Evolutionary conservation across 1,140 invertebrate genomes (phyloP).

Genomic region (Aporrectodea caliginosa): DNA sequence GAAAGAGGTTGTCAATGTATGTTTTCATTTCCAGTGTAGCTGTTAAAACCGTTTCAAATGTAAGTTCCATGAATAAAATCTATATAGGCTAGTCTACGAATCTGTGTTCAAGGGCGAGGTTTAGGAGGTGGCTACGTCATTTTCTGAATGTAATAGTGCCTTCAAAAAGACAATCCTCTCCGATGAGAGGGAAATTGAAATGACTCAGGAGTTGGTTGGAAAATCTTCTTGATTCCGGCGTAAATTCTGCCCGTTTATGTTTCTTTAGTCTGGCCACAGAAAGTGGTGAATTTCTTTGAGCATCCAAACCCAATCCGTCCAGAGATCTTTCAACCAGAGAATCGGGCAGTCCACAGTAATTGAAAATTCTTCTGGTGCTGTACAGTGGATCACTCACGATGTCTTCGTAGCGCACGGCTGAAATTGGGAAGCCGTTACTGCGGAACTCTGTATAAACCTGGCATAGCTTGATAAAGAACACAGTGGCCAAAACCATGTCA

Average conservation of each 20-base stretch:
- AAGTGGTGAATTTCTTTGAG: background rate
- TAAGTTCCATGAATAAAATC: no score
- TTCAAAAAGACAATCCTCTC: background rate
- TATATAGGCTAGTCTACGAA: no score
- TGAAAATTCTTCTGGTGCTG: background rate
- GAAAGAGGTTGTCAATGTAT: no score
- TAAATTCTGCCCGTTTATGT: background rate
- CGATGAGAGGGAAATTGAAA: background rate
- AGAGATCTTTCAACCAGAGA: background rate
- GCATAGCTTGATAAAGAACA: background rate
- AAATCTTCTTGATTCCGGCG: background rate
- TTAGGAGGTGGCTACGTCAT: no score
- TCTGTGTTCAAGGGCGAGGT: no score
- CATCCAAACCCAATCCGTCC: background rate
- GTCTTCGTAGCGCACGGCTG: background rate
- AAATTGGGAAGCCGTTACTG: background rate
- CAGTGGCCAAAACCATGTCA: background rate
- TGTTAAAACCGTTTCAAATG: no score
- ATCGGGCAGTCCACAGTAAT: background rate
- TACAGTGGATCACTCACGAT: background rate
- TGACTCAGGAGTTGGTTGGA: background rate
- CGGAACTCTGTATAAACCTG: background rate
- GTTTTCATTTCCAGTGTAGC: no score
- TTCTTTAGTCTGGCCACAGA: background rate
- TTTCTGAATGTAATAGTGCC: background rate